Evolutionary conservation across 35 echinoderm and acorn worm species (phyloP).

Genomic region (Amphiura filiformis): DNA sequence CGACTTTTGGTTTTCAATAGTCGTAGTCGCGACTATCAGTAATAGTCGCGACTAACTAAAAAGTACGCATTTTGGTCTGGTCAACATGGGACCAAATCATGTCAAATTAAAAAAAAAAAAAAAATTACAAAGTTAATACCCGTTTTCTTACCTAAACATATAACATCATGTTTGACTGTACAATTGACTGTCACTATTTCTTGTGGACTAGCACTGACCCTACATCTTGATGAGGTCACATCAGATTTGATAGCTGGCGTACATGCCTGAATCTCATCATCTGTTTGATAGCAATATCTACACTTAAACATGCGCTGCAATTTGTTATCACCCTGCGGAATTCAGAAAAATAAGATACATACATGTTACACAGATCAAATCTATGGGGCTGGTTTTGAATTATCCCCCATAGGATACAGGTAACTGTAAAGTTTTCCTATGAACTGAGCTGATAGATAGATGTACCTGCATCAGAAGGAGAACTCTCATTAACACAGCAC

Average conservation of each 20-base stretch:
- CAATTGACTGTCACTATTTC: constrained; percentile 76
- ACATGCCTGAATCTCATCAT: constrained; percentile 68
- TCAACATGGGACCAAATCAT: too few relatives aligned
- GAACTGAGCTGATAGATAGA: too few relatives aligned
- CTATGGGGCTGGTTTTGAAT: too few relatives aligned
- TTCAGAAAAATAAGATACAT: not conserved
- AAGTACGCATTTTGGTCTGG: too few relatives aligned
- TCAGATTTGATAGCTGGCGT: constrained; percentile 54
- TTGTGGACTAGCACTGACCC: constrained; percentile 72
- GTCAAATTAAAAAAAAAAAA: too few relatives aligned
- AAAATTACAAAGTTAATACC: too few relatives aligned
- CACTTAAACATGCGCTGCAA: constrained; percentile 48
- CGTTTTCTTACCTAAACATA: constrained; percentile 94
- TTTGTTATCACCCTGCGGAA: constrained; percentile 37
- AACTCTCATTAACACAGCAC: too few relatives aligned
- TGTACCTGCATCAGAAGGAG: not conserved
- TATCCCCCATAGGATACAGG: not conserved
- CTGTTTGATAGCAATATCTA: constrained; percentile 93
- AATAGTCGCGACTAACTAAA: too few relatives aligned
- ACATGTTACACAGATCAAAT: not conserved
- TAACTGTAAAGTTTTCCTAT: not conserved
- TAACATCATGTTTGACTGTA: constrained; percentile 61
- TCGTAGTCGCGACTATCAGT: too few relatives aligned
- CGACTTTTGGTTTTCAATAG: too few relatives aligned
- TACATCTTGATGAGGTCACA: constrained; percentile 34